Conservation (phyloP, 1,140 invertebrate genomes). For the Tetramorium parvispinum region DNA sequence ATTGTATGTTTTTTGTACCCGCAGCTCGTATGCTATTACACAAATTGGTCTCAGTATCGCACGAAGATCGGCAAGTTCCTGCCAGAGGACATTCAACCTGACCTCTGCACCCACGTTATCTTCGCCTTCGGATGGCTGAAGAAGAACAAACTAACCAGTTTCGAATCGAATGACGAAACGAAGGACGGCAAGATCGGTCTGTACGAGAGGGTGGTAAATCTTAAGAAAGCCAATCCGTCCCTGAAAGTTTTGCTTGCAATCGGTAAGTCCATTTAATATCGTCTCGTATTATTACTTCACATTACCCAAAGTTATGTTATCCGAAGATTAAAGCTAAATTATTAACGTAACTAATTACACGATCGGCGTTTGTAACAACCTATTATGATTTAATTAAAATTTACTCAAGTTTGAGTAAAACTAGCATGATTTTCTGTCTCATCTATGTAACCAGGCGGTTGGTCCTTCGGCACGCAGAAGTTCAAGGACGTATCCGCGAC, state of each 20-base stretch:
- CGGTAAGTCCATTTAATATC: slow-evolving; percentile 87
- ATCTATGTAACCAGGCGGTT: slow-evolving; percentile 89
- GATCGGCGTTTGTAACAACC: background rate
- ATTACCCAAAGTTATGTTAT: background rate
- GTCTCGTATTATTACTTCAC: background rate
- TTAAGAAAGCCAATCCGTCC: slow-evolving; percentile 96
- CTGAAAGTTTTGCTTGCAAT: slow-evolving; percentile 95
- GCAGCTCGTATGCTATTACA: slow-evolving; percentile 97
- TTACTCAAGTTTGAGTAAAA: background rate
- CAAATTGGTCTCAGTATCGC: slow-evolving; percentile 98
- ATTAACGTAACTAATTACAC: background rate
- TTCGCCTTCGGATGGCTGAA: slow-evolving; percentile 99
- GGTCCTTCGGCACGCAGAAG: slow-evolving; percentile 98
- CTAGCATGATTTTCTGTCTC: background rate
- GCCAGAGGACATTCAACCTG: slow-evolving; percentile 97
- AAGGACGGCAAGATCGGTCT: slow-evolving; percentile 96
- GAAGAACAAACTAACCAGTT: slow-evolving; percentile 96
- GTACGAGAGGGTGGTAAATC: slow-evolving; percentile 93
- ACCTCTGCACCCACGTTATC: slow-evolving; percentile 98
- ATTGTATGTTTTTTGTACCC: background rate
- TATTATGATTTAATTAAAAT: slow-evolving; percentile 25
- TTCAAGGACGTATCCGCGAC: slow-evolving; percentile 97
- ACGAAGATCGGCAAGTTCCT: slow-evolving; percentile 96
- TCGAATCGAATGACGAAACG: slow-evolving; percentile 96
- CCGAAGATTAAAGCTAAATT: background rate